Conservation (phyloP, 2,113 vertebrate genomes). For the Hiodon tergisus region DNA sequence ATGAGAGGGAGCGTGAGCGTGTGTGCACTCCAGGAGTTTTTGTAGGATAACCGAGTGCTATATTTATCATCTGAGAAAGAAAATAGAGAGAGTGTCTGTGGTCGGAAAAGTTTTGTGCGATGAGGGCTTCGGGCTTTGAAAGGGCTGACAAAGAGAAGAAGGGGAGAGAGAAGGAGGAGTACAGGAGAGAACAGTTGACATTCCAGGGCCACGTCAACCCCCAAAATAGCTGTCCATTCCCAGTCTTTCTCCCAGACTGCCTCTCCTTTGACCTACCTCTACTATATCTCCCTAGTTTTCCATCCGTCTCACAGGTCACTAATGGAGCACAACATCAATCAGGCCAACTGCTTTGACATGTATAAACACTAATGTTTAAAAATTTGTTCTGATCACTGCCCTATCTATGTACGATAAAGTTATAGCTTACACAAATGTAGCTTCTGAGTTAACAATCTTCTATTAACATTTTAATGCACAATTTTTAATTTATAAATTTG, state of each 20-base stretch:
- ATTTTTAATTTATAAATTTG: too few species aligned
- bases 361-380: not conserved
- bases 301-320: not conserved
- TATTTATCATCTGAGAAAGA: constrained; percentile 58
- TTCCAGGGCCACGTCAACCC: constrained; percentile 43
- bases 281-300: not conserved
- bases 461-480: too few species aligned
- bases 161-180: constrained; percentile 38
- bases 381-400: not conserved
- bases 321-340: not conserved
- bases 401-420: not conserved
- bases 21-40: constrained; percentile 37
- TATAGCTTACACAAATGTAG: too few species aligned
- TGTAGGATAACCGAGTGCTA: constrained; percentile 59
- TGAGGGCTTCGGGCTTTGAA: constrained; percentile 47
- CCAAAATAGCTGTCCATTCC: not conserved
- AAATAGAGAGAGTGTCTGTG: constrained; percentile 39
- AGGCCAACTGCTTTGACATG: too few species aligned
- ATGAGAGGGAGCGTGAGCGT: constrained; percentile 32
- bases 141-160: constrained; percentile 36
- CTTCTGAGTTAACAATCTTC: too few species aligned
- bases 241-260: too few species aligned
- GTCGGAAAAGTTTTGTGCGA: constrained; percentile 59
- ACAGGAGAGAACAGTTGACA: constrained; percentile 20
- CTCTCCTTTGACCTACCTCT: not conserved